A percentile compares a stretch with the other conserved stretches of the same genome.
These are phyloP conservation scores for Chaetops frenatus DNA, from an alignment of 2,113 vertebrate genomes.

Conservation along the genomic window DNA sequence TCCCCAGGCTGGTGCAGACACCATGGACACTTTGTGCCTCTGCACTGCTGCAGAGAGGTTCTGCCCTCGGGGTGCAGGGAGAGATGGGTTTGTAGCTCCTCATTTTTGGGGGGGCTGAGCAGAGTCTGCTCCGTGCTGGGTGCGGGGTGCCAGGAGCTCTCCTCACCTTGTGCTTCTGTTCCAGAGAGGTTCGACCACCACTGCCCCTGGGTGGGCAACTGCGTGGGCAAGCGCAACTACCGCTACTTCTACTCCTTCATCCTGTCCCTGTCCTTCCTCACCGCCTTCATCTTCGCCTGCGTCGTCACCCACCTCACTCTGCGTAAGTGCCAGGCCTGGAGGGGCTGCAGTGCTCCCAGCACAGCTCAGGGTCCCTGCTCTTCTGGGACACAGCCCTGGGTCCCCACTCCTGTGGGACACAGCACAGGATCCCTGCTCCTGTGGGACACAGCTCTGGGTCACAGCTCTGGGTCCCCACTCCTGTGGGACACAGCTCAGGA, in stretches of 20 bases:
- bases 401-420: no score
- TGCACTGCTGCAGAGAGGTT: not conserved
- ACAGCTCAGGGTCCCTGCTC: not conserved
- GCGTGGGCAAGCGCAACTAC: conserved; percentile 95
- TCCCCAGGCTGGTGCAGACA: not conserved
- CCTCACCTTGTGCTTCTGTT: not conserved
- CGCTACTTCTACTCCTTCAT: conserved; percentile 97
- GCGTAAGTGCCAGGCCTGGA: conserved; percentile 67
- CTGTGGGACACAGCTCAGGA: no score
- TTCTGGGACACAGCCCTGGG: rapidly evolving
- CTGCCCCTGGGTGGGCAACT: conserved; percentile 98
- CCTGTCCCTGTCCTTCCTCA: conserved; percentile 94
- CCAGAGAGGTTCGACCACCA: conserved; percentile 96
- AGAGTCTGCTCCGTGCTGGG: rapidly evolving
- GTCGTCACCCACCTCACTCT: conserved; percentile 91
- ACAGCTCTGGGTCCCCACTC: no score
- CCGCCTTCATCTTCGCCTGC: conserved; percentile 93
- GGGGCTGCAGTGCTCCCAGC: rapidly evolving
- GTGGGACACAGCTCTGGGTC: not conserved
- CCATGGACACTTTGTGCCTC: rapidly evolving
- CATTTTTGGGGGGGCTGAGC: not conserved
- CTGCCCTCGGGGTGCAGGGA: not conserved
- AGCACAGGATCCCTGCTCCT: not conserved
- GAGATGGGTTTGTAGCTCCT: not conserved
- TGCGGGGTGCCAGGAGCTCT: not conserved